A percentile compares a stretch with the other conserved stretches of the same genome.
These are phyloP conservation scores for Chaunax sp. DNA, from an alignment of 2,797 vertebrate genomes.

Conservation along the genomic window DNA sequence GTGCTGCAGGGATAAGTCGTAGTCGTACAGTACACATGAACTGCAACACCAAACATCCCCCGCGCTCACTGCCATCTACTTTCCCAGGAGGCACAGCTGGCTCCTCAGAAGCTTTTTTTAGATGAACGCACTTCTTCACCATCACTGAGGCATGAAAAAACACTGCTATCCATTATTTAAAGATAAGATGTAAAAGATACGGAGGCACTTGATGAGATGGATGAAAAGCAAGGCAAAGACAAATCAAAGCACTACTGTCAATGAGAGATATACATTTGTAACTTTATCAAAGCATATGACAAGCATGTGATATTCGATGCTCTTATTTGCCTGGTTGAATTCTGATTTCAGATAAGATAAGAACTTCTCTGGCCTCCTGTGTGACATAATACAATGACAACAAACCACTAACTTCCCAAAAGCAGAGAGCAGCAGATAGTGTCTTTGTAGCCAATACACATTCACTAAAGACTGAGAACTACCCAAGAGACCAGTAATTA, in stretches of 20 bases:
- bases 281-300: neutral
- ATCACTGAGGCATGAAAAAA: conserved; percentile 42
- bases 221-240: neutral
- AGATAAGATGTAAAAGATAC: conserved; percentile 52
- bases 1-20: conserved; percentile 26
- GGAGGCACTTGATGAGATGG: conserved; percentile 30
- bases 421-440: too few relatives aligned
- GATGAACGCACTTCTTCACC: conserved; percentile 32
- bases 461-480: too few relatives aligned
- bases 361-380: too few relatives aligned
- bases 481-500: too few relatives aligned
- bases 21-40: conserved; percentile 20
- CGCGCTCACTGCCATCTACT: conserved; percentile 31
- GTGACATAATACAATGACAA: too few relatives aligned
- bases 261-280: neutral
- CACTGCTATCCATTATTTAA: conserved; percentile 59
- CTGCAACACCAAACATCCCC: conserved; percentile 28
- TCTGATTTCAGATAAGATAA: neutral
- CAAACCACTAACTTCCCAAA: too few relatives aligned
- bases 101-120: conserved; percentile 39
- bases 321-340: neutral
- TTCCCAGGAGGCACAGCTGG: conserved; percentile 37
- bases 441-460: too few relatives aligned
- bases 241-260: neutral
- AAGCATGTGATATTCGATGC: neutral